These are phyloP conservation scores for Bombus affinis DNA, from an alignment of 1,140 invertebrate genomes.

Conservation along the genomic window DNA sequence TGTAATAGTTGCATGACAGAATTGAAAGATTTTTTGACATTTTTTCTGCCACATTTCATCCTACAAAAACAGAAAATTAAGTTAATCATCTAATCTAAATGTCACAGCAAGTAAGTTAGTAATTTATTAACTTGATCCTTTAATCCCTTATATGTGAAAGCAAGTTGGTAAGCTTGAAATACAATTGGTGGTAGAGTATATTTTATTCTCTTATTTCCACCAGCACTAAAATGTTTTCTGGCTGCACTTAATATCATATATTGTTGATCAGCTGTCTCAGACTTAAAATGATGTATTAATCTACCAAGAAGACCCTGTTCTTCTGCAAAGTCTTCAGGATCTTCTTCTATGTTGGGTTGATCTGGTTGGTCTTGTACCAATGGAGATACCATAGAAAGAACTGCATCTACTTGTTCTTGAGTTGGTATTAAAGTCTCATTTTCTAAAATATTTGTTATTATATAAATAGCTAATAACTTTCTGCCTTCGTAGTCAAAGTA, in stretches of 20 bases:
- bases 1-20: slow-evolving; percentile 97
- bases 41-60: slow-evolving; percentile 99
- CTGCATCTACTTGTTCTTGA: slow-evolving; percentile 91
- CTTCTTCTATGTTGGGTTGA: slow-evolving; percentile 86
- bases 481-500: slow-evolving; percentile 96
- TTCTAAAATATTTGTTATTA: slow-evolving; percentile 94
- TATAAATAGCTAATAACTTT: slow-evolving; percentile 93
- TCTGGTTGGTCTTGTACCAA: slow-evolving; percentile 94
- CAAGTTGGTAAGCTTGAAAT: slow-evolving; percentile 96
- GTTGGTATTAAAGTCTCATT: slow-evolving; percentile 94
- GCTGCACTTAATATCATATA: slow-evolving; percentile 95
- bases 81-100: background rate
- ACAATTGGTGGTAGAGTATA: slow-evolving; percentile 98
- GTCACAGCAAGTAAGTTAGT: background rate
- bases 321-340: slow-evolving; percentile 98
- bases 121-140: slow-evolving; percentile 86
- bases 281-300: slow-evolving; percentile 95
- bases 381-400: slow-evolving; percentile 92
- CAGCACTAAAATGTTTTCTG: slow-evolving; percentile 93
- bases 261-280: slow-evolving; percentile 94
- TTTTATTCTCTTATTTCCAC: slow-evolving; percentile 93
- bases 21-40: slow-evolving; percentile 98
- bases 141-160: slow-evolving; percentile 91
- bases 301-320: slow-evolving; percentile 96
- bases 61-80: slow-evolving; percentile 76